Conservation (phyloP, 1,140 invertebrate genomes). For the Dreissena rostriformis region DNA sequence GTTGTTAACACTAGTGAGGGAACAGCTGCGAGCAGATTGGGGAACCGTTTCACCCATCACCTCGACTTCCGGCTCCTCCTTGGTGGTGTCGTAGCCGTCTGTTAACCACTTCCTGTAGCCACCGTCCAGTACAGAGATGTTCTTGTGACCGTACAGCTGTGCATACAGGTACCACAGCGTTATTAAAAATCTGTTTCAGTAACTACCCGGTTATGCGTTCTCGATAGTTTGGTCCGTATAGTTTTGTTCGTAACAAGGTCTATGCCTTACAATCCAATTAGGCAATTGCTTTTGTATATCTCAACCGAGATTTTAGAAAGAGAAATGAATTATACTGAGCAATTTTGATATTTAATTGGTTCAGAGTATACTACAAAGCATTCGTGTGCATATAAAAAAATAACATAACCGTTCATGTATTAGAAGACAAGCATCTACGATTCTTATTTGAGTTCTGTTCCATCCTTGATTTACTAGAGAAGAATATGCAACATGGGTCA, state of each 20-base stretch:
- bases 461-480: background rate
- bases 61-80: constrained; percentile 61
- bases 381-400: too few relatives aligned
- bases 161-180: background rate
- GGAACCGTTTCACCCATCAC: constrained; percentile 20
- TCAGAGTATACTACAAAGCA: background rate
- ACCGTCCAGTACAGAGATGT: constrained; percentile 71
- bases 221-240: too few relatives aligned
- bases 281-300: background rate
- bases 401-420: too few relatives aligned
- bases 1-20: background rate
- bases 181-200: background rate
- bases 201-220: too few relatives aligned
- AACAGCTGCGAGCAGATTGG: too few relatives aligned
- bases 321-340: background rate
- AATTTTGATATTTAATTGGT: background rate
- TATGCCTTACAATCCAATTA: too few relatives aligned
- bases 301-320: constrained; percentile 1
- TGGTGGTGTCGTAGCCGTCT: constrained; percentile 65
- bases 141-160: constrained; percentile 68
- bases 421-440: background rate
- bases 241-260: too few relatives aligned
- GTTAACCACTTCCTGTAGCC: constrained; percentile 68
- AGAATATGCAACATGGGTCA: background rate
- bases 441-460: too few relatives aligned